Conservation (phyloP, 2,888 invertebrate species). For the Lithosia quadra region DNA sequence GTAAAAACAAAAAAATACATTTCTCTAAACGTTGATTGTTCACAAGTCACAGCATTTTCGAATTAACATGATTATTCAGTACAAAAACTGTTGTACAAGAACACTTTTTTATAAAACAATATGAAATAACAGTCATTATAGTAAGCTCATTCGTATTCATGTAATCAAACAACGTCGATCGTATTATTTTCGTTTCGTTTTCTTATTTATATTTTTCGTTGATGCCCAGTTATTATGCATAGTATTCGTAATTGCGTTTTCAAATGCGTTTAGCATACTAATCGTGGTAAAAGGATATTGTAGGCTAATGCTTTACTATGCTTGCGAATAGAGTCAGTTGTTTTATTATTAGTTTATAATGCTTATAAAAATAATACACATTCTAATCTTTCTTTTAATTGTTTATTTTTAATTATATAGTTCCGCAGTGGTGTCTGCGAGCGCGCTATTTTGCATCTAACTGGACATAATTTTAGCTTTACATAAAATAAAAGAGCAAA, state of each 20-base stretch:
- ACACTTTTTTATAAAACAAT: slow-evolving; percentile 55
- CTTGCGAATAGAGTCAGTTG: not conserved
- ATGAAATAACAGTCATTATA: slow-evolving; percentile 61
- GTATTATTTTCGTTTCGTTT: slow-evolving; percentile 32
- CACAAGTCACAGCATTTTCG: slow-evolving; percentile 38
- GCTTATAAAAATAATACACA: too few species aligned
- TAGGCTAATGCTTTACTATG: slow-evolving; percentile 36
- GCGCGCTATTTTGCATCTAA: too few species aligned
- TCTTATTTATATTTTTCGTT: slow-evolving; percentile 53
- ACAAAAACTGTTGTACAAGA: slow-evolving; percentile 35
- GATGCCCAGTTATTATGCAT: slow-evolving; percentile 63
- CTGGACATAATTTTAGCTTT: too few species aligned
- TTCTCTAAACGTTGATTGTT: slow-evolving; percentile 26
- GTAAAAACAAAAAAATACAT: not conserved
- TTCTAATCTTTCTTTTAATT: too few species aligned
- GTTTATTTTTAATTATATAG: too few species aligned
- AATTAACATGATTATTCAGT: slow-evolving; percentile 40
- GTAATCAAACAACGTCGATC: slow-evolving; percentile 53
- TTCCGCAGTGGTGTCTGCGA: too few species aligned
- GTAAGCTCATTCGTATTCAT: slow-evolving; percentile 62
- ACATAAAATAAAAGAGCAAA: too few species aligned
- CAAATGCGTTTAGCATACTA: slow-evolving; percentile 49
- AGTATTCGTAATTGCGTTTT: slow-evolving; percentile 60
- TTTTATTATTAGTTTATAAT: too few species aligned
- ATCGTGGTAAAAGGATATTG: slow-evolving; percentile 30